Evolutionary conservation across 2,888 invertebrate species (phyloP), one percentile per base, ranked within the genome.

Genomic region (Xylota segnis): DNA sequence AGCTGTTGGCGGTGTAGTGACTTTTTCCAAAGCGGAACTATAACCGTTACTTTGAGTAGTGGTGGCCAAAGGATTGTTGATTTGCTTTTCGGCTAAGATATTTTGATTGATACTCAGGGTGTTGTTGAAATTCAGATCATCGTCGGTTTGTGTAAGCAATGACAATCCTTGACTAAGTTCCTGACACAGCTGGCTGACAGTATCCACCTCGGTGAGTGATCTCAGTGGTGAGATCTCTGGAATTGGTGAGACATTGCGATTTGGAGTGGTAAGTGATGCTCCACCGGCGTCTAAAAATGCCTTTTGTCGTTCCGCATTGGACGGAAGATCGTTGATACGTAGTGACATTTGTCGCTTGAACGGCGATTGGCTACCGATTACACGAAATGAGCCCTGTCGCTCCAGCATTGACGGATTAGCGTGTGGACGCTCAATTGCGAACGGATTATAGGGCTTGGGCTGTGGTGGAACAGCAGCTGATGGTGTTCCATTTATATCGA

Each of bases 281-380:
- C 90, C 90, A 37, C 90, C 90, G 37, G 91, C 89, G 59, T 92
- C 91, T 52, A 93, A 88, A 83, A 92, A 92, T 63, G 93, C 93
- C 89, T 93, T 93, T 88, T 94, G 94, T 61, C 99, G 95, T 93
- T 98, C 98, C 89, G 98, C 93, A 91, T 97, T 98, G 90, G 98
- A 98, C 79, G 99, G 98, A 92, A 99, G 94, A 93, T 99, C 98
- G 92, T 96, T 97, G 89, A 98, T 96, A 87, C 98, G 96, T 88
- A 99, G 94, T 86, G 98, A 99, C 94, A 98, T 96, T 92, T 99
- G 98, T 54, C 99, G 95, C 93, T 99, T 99, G 93, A 97, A 99
- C 84, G 96, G 99, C 16, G 98, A 98, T 90, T 96, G 96, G 92
- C 94, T 95, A 90, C 93, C 94, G 83, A 94, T 91, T 61, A 97